Evolutionary conservation across 30 jellyfish, hydroid and myxozoan genomes (phyloP).

Genomic region (Mastigias papua): DNA sequence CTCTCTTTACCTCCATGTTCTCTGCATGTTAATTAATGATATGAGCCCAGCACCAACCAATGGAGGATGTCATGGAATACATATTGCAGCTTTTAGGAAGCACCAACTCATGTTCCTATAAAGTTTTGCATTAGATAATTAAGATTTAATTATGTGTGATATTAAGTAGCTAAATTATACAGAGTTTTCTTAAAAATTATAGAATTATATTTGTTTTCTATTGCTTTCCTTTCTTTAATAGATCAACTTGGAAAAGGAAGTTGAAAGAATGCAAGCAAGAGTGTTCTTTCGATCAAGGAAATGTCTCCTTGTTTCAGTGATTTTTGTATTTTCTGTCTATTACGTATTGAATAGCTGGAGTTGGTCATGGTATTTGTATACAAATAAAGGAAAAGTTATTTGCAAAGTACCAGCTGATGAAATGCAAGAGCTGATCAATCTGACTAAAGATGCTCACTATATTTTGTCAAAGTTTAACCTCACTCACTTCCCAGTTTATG

Average conservation of each 20-base stretch:
- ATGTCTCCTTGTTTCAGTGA: neutral
- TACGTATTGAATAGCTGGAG: constrained; percentile 49
- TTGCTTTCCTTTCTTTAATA: neutral
- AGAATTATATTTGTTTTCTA: too few relatives aligned
- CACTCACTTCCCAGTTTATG: constrained; percentile 55
- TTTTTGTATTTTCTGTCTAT: constrained; percentile 14
- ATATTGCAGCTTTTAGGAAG: too few relatives aligned
- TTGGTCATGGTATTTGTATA: constrained; percentile 68
- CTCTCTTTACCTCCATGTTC: too few relatives aligned
- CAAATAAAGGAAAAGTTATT: neutral
- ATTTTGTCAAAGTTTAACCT: constrained; percentile 20
- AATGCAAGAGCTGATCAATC: constrained; percentile 32
- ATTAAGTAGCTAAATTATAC: too few relatives aligned
- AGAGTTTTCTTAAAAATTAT: too few relatives aligned
- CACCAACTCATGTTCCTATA: too few relatives aligned
- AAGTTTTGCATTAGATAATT: too few relatives aligned
- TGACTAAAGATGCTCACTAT: constrained; percentile 40
- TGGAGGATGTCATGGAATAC: too few relatives aligned
- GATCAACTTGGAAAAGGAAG: neutral
- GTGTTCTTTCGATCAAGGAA: neutral
- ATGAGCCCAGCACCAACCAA: too few relatives aligned
- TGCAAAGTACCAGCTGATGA: constrained; percentile 50
- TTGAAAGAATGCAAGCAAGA: neutral
- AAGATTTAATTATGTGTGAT: too few relatives aligned
- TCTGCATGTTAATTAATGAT: too few relatives aligned